phyloP scores from a whole-genome alignment of 2,113 vertebrate species.

The Echinops telfairi region DNA sequence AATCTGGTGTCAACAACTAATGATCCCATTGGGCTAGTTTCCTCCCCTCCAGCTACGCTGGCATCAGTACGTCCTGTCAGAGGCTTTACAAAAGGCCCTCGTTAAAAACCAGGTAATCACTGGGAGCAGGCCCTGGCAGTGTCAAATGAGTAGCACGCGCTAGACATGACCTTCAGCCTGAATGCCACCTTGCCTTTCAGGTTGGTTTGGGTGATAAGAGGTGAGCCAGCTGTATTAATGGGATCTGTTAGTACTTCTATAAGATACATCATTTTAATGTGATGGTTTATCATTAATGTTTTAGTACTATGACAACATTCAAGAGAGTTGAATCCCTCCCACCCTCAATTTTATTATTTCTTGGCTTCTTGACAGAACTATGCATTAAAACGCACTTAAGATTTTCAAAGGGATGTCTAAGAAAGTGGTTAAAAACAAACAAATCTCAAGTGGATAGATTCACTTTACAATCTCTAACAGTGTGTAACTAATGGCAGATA shows the following conservation, averaged over 20 bases:
- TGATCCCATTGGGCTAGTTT: slow-evolving; percentile 7
- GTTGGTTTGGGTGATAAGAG: slow-evolving; percentile 1
- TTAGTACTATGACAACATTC: slow-evolving; percentile 43
- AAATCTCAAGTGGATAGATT: slow-evolving; percentile 34
- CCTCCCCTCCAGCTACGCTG: slow-evolving; percentile 55
- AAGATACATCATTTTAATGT: slow-evolving; percentile 2
- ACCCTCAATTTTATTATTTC: slow-evolving; percentile 53
- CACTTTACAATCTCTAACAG: not conserved
- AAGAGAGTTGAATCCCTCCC: slow-evolving; percentile 14
- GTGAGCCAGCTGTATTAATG: slow-evolving; percentile 43
- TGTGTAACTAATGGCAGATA: not conserved
- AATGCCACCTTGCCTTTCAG: not conserved
- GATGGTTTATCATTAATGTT: slow-evolving; percentile 37
- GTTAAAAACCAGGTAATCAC: slow-evolving; percentile 15
- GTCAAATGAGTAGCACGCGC: not conserved
- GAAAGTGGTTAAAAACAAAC: slow-evolving; percentile 52
- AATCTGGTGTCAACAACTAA: slow-evolving; percentile 30
- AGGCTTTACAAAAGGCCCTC: slow-evolving; percentile 15
- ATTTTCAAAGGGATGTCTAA: not conserved
- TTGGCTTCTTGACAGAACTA: slow-evolving; percentile 53
- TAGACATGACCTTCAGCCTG: not conserved
- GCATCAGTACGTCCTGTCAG: slow-evolving; percentile 19
- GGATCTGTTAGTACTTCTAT: slow-evolving; percentile 55
- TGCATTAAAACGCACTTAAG: slow-evolving; percentile 63
- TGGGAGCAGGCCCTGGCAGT: not conserved